Percentiles rank a stretch among this genome's conserved stretches.
Evolutionary conservation across 1,140 invertebrate genomes (phyloP).

Genomic region (Diabrotica undecimpunctata): DNA sequence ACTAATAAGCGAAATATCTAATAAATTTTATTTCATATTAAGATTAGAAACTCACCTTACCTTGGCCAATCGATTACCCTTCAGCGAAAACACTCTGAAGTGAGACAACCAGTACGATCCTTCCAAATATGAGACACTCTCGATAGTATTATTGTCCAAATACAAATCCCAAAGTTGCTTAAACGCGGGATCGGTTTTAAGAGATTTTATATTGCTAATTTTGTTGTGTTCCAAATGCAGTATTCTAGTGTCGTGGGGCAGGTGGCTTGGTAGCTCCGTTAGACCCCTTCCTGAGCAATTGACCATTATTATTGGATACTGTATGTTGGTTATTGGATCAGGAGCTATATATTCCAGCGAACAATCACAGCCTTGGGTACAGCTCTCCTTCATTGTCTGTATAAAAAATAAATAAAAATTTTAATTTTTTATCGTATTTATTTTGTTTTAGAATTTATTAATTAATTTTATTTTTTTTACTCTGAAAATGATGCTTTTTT

Average conservation of each 20-base stretch:
- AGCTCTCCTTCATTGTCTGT: slow-evolving; percentile 37
- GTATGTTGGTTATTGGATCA: slow-evolving; percentile 42
- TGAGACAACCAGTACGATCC: slow-evolving; percentile 71
- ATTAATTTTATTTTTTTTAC: neutral
- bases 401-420: slow-evolving; percentile 15
- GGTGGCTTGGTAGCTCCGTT: slow-evolving; percentile 50
- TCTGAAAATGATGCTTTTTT: neutral
- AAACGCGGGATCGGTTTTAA: slow-evolving; percentile 64
- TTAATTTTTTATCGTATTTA: neutral
- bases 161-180: slow-evolving; percentile 65
- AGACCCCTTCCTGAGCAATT: slow-evolving; percentile 55
- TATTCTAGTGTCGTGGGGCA: slow-evolving; percentile 57
- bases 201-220: slow-evolving; percentile 43
- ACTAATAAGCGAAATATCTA: too few relatives aligned
- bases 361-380: slow-evolving; percentile 43
- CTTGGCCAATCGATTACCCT: slow-evolving; percentile 67
- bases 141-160: slow-evolving; percentile 70
- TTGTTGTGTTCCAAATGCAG: slow-evolving; percentile 54
- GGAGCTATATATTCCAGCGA: slow-evolving; percentile 49
- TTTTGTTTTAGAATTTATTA: neutral
- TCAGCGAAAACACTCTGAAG: slow-evolving; percentile 70
- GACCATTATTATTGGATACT: slow-evolving; percentile 52
- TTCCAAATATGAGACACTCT: slow-evolving; percentile 67
- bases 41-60: slow-evolving; percentile 47
- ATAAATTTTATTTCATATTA: too few relatives aligned